phyloP scores from a whole-genome alignment of 2,113 vertebrate species.

The Sisor rabdophorus region DNA sequence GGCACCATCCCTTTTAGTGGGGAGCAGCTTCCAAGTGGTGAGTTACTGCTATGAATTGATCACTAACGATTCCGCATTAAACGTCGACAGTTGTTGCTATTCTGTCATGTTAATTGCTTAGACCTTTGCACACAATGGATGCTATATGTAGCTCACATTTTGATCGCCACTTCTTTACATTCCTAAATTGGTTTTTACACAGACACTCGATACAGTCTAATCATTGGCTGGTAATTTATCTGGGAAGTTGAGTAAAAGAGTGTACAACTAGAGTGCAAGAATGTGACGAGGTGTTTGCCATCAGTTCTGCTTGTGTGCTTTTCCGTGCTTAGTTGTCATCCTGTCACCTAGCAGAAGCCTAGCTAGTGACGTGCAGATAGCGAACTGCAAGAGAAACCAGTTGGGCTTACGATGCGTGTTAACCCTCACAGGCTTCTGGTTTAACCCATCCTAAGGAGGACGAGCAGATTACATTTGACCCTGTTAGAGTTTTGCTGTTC shows the following conservation, averaged over 20 bases:
- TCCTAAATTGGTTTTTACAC: neutral
- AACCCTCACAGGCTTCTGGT: slow-evolving; percentile 20
- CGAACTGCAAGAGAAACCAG: neutral
- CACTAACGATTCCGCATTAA: neutral
- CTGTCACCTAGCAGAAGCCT: slow-evolving; percentile 2
- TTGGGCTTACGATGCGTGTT: slow-evolving; percentile 6
- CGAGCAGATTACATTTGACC: slow-evolving; percentile 37
- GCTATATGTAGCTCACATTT: neutral
- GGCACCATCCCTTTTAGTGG: no score
- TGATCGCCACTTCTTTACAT: neutral
- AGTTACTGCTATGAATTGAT: neutral
- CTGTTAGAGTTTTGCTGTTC: slow-evolving; percentile 28
- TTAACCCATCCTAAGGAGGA: slow-evolving; percentile 16
- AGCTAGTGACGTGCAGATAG: slow-evolving; percentile 9
- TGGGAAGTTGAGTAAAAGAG: neutral
- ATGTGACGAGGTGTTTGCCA: neutral
- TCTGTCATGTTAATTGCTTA: neutral
- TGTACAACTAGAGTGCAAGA: neutral
- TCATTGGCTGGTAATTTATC: neutral
- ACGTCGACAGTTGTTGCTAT: neutral
- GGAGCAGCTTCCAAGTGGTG: neutral
- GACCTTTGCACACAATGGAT: neutral
- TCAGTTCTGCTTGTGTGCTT: slow-evolving; percentile 26
- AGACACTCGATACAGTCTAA: no score
- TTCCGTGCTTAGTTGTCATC: slow-evolving; percentile 7